phyloP scores from a whole-genome alignment of 2,113 vertebrate genomes.

The Anguilla japonica region DNA sequence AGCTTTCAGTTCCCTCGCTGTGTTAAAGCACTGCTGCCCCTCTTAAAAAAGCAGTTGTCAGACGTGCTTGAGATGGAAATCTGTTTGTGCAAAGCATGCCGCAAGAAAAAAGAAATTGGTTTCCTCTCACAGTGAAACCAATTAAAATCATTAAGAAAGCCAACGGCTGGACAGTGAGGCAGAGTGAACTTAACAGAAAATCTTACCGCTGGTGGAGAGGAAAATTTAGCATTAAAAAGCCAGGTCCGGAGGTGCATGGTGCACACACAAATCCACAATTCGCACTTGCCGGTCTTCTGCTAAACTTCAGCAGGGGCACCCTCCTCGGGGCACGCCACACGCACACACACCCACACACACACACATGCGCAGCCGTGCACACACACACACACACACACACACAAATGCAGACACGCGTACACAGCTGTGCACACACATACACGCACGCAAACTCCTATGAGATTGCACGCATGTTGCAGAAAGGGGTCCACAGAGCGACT shows the following conservation, averaged over 20 bases:
- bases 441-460: constrained; percentile 45
- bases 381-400: neutral
- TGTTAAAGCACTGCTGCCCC: neutral
- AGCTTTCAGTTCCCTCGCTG: no score
- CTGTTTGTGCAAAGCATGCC: neutral
- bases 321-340: neutral
- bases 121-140: neutral
- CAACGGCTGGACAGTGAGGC: neutral
- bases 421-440: neutral
- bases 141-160: constrained; percentile 26
- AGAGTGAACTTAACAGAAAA: constrained; percentile 36
- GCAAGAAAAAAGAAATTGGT: neutral
- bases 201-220: constrained; percentile 66
- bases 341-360: neutral
- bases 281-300: neutral
- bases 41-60: neutral
- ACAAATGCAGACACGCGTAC: neutral
- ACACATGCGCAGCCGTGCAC: neutral
- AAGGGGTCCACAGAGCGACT: constrained; percentile 39
- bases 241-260: neutral
- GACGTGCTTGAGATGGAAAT: neutral
- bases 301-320: neutral
- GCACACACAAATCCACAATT: constrained; percentile 45
- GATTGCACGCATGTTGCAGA: neutral
- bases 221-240: constrained; percentile 57